These are phyloP conservation scores for Myiozetetes cayanensis DNA, from an alignment of 2,113 vertebrate species.

Conservation along the genomic window DNA sequence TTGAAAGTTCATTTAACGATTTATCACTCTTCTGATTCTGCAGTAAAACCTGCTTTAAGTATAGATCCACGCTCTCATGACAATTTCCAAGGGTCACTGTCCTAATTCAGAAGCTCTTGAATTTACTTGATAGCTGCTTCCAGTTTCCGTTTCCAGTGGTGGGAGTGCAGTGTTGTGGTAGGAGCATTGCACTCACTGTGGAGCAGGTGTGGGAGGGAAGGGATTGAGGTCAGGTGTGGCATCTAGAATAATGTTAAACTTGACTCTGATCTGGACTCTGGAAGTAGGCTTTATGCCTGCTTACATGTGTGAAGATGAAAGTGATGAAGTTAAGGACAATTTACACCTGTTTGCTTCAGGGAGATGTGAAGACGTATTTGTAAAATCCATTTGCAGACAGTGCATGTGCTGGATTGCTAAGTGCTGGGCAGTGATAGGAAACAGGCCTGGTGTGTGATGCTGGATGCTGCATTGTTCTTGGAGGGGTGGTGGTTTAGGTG, in stretches of 20 bases:
- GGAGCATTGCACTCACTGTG: not conserved
- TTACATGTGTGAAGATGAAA: not conserved
- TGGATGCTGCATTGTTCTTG: not conserved
- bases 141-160: not conserved
- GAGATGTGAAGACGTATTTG: not conserved
- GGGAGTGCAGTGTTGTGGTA: not conserved
- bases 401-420: not conserved
- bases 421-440: not conserved
- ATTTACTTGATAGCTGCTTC: not conserved
- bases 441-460: not conserved
- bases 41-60: not conserved
- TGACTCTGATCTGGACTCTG: not conserved
- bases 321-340: not conserved
- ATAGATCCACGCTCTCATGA: not conserved
- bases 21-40: not conserved
- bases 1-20: not conserved
- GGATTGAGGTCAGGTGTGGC: not conserved
- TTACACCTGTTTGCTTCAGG: not conserved
- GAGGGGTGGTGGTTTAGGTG: not conserved
- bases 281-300: not conserved
- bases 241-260: not conserved
- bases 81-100: not conserved
- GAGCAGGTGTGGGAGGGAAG: not conserved
- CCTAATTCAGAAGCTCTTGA: not conserved
- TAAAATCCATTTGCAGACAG: fast-evolving